A percentile compares a stretch with the other conserved stretches of the same genome.
phyloP scores from a whole-genome alignment of 2,113 vertebrate species.

The Choloepus hoffmanni region DNA sequence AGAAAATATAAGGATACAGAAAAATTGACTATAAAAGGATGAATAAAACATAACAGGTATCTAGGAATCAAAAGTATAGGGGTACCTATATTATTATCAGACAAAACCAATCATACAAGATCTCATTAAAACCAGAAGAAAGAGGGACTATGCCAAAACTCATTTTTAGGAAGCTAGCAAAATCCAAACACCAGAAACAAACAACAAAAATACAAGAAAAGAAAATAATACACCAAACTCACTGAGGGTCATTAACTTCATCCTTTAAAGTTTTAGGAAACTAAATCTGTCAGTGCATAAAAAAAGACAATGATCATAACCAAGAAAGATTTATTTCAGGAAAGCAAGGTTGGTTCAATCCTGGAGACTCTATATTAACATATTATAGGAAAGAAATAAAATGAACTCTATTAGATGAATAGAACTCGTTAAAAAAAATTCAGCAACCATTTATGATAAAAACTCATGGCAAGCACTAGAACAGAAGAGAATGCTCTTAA shows the following conservation, averaged over 20 bases:
- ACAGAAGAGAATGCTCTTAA: not conserved
- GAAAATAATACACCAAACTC: not conserved
- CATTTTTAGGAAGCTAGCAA: constrained; percentile 61
- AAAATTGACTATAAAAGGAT: not conserved
- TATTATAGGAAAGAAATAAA: constrained; percentile 19
- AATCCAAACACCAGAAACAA: constrained; percentile 42
- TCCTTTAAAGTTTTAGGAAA: constrained; percentile 21
- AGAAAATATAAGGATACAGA: not conserved
- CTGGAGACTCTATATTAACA: not conserved
- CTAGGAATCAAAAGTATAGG: not conserved
- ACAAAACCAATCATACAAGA: constrained; percentile 39
- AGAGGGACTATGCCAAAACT: constrained; percentile 17
- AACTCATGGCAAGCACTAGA: constrained; percentile 3
- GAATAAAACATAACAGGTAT: not conserved
- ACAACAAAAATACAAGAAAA: constrained; percentile 26
- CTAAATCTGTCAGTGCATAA: not conserved
- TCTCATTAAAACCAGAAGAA: constrained; percentile 49
- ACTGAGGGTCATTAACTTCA: not conserved
- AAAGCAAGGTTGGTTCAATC: constrained; percentile 63
- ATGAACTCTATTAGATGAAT: not conserved
- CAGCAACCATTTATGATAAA: not conserved
- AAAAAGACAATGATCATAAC: not conserved
- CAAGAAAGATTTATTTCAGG: not conserved
- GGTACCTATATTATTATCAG: not conserved
- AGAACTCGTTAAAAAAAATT: constrained; percentile 6